Percentiles rank a stretch among this genome's conserved stretches.
Conservation (phyloP, 2,797 vertebrate genomes). For the Lagorchestes hirsutus region DNA sequence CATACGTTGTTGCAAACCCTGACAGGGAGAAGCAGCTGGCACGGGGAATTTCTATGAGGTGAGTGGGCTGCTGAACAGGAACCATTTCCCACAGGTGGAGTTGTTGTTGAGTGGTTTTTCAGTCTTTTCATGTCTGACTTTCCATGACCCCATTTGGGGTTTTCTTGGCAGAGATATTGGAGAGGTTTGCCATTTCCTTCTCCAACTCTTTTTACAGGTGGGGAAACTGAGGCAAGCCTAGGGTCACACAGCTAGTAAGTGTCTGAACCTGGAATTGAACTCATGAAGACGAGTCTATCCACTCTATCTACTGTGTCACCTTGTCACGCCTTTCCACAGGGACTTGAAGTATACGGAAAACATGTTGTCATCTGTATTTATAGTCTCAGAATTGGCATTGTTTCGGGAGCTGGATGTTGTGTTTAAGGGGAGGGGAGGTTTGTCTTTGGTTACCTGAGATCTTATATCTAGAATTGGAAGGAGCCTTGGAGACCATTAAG, state of each 20-base stretch:
- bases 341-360: neutral
- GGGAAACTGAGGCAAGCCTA: neutral
- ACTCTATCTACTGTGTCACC: neutral
- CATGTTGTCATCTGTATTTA: neutral
- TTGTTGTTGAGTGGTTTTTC: neutral
- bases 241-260: neutral
- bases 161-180: neutral
- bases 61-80: neutral
- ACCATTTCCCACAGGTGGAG: neutral
- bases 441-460: neutral
- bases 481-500: neutral
- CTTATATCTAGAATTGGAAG: neutral
- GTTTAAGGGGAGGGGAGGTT: neutral
- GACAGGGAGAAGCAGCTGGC: neutral
- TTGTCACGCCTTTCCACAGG: neutral
- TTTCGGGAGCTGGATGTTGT: neutral
- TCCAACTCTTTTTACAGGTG: no score
- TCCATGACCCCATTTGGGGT: neutral
- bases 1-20: neutral
- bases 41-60: neutral
- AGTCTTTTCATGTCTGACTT: neutral
- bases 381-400: neutral
- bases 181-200: neutral
- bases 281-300: neutral
- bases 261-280: neutral